Evolutionary conservation across 2,113 vertebrate species (phyloP).

Genomic region (Ranitomeya imitator): DNA sequence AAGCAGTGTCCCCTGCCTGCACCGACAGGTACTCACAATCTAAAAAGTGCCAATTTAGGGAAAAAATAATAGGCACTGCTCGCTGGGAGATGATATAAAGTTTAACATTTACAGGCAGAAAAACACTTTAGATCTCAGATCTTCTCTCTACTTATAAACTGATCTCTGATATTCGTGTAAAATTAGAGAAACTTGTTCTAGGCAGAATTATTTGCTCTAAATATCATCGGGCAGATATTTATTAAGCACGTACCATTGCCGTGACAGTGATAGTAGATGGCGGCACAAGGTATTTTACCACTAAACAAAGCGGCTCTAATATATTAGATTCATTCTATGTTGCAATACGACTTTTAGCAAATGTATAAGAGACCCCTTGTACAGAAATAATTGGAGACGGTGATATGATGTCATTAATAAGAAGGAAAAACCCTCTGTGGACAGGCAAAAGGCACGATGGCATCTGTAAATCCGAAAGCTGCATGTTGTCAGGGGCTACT

Average conservation of each 20-base stretch:
- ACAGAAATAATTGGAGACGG: neutral
- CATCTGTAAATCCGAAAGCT: neutral
- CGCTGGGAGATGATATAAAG: slow-evolving; percentile 39
- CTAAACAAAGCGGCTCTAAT: neutral
- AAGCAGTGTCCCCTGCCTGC: slow-evolving; percentile 48
- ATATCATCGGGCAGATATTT: neutral
- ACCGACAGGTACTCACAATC: slow-evolving; percentile 48
- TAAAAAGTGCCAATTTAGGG: slow-evolving; percentile 56
- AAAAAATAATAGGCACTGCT: slow-evolving; percentile 52
- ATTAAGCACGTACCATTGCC: neutral
- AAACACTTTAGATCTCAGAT: slow-evolving; percentile 11
- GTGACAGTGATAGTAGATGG: neutral
- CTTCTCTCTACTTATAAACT: slow-evolving; percentile 23
- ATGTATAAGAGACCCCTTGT: neutral
- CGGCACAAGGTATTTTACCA: neutral
- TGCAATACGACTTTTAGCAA: neutral
- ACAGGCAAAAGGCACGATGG: neutral
- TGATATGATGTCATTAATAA: neutral
- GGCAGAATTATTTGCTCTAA: slow-evolving; percentile 31
- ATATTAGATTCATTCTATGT: neutral
- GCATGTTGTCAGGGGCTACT: neutral
- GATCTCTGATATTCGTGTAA: slow-evolving; percentile 4
- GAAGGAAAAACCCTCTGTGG: neutral
- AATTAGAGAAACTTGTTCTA: neutral
- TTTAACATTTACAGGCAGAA: slow-evolving; percentile 49